Evolutionary conservation across 37 sponge, comb jelly and placozoan species (phyloP).

Genomic region (Mnemiopsis leidyi): DNA sequence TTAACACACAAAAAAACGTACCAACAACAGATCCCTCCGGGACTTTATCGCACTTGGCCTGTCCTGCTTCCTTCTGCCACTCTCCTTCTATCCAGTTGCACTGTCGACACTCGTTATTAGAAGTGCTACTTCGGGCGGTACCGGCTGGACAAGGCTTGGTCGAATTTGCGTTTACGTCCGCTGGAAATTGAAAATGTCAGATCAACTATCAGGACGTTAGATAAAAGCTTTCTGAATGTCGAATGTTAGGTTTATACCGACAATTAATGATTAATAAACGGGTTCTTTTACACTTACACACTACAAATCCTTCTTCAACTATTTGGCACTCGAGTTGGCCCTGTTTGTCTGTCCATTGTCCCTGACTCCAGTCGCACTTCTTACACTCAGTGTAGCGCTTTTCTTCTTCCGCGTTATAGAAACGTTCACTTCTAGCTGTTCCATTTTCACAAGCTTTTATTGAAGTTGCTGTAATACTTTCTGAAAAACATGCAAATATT

Average conservation of each 20-base stretch:
- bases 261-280: too few relatives aligned
- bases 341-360: not conserved
- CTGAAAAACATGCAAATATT: too few relatives aligned
- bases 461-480: not conserved
- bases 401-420: not conserved
- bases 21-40: not conserved
- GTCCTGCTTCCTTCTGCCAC: not conserved
- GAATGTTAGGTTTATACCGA: too few relatives aligned
- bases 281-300: not conserved
- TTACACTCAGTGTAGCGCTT: not conserved
- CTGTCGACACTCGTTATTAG: not conserved
- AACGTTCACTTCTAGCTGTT: not conserved
- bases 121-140: not conserved
- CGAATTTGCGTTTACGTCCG: not conserved
- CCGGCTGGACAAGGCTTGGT: not conserved
- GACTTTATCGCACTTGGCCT: not conserved
- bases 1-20: too few relatives aligned
- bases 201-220: too few relatives aligned
- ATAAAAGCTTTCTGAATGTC: too few relatives aligned
- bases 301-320: not conserved
- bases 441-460: not conserved
- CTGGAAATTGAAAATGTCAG: too few relatives aligned
- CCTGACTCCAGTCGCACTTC: not conserved
- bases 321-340: not conserved
- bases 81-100: not conserved